Percentiles rank a stretch among this genome's conserved stretches.
phyloP scores from a whole-genome alignment of 92 coral and sea anemone genomes.

The Metridium senile region DNA sequence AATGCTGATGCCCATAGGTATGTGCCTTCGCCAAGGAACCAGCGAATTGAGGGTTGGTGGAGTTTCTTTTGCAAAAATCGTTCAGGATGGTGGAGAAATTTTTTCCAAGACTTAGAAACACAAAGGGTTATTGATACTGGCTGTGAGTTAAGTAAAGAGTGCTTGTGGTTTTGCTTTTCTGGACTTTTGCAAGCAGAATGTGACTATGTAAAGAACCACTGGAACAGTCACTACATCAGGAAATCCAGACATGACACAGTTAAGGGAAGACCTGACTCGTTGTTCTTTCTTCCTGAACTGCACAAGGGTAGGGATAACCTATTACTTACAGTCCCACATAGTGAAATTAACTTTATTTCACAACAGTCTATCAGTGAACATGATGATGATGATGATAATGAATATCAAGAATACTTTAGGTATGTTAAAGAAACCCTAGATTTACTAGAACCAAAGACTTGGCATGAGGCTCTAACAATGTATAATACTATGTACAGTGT shows the following conservation, averaged over 20 bases:
- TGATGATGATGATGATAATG: constrained; percentile 28
- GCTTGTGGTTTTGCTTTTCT: constrained; percentile 43
- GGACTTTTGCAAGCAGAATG: constrained; percentile 37
- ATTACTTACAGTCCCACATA: constrained; percentile 23
- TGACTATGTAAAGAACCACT: constrained; percentile 28
- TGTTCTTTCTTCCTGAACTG: constrained; percentile 43
- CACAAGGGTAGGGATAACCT: constrained; percentile 27
- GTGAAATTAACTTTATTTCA: constrained; percentile 42
- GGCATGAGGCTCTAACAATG: constrained; percentile 47
- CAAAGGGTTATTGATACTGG: not conserved
- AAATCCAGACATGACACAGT: constrained; percentile 41
- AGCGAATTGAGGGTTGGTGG: not conserved
- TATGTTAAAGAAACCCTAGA: constrained; percentile 42
- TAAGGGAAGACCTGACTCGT: constrained; percentile 31
- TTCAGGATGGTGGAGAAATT: not conserved
- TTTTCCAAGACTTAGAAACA: not conserved
- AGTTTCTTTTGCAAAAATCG: not conserved
- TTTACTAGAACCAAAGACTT: constrained; percentile 39
- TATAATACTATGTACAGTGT: not conserved
- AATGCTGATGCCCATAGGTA: not conserved
- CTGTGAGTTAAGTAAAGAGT: constrained; percentile 21
- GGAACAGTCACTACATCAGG: constrained; percentile 46
- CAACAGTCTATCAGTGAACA: constrained; percentile 27
- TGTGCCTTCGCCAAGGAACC: not conserved
- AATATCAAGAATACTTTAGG: constrained; percentile 30